Evolutionary conservation across 2,888 invertebrate genomes (phyloP).

Genomic region (Pachycephus smyrnensis): DNA sequence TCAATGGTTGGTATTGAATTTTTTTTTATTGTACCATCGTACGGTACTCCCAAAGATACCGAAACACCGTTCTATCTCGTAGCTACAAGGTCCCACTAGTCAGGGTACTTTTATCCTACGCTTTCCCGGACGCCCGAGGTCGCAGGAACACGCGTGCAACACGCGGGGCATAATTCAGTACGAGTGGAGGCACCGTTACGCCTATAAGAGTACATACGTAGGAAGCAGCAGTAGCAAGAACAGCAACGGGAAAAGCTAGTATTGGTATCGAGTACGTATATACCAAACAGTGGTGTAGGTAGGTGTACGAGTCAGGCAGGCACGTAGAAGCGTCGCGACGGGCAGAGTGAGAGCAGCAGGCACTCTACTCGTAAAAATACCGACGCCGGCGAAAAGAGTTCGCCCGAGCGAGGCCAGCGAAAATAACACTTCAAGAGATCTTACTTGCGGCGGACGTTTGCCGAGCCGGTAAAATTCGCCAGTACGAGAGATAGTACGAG

Average conservation of each 20-base stretch:
- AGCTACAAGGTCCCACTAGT: background rate
- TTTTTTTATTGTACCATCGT: too few species aligned
- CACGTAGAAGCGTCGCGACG: background rate
- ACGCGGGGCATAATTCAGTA: slow-evolving; percentile 47
- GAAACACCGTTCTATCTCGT: background rate
- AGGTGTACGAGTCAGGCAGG: background rate
- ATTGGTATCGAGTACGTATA: background rate
- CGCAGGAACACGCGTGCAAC: slow-evolving; percentile 15
- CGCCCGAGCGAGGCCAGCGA: slow-evolving; percentile 34
- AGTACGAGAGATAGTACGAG: background rate
- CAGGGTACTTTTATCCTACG: background rate
- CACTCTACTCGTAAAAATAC: slow-evolving; percentile 54
- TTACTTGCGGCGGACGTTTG: slow-evolving; percentile 40
- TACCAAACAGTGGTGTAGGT: background rate
- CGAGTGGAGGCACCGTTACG: slow-evolving; percentile 25
- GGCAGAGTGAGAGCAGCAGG: slow-evolving; percentile 24
- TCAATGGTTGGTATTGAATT: too few species aligned
- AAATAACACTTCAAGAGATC: slow-evolving; percentile 57
- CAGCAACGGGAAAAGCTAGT: slow-evolving; percentile 19
- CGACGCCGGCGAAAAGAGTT: slow-evolving; percentile 36
- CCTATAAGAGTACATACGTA: slow-evolving; percentile 1
- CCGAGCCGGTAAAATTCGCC: background rate
- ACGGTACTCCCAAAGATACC: too few species aligned
- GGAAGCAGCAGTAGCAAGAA: slow-evolving; percentile 15
- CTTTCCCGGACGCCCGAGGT: background rate